Conservation (phyloP, 1,140 invertebrate species). For the Drosophila saltans region DNA sequence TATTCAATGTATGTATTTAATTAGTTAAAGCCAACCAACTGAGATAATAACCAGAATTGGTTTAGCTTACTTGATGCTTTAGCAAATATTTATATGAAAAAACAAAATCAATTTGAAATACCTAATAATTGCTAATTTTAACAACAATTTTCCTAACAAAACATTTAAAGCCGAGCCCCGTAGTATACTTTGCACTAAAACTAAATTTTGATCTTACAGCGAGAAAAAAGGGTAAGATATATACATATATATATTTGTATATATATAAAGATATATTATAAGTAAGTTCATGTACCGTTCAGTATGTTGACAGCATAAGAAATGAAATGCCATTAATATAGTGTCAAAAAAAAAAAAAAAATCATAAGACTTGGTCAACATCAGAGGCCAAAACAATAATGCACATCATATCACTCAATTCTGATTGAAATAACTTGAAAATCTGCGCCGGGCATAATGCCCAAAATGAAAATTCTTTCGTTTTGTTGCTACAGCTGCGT, state of each 20-base stretch:
- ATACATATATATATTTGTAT: no score
- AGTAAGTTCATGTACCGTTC: slow-evolving; percentile 42
- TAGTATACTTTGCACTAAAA: slow-evolving; percentile 64
- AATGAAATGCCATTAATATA: slow-evolving; percentile 51
- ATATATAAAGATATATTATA: slow-evolving; percentile 35
- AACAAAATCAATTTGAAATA: slow-evolving; percentile 39
- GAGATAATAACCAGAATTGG: slow-evolving; percentile 31
- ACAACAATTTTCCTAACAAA: slow-evolving; percentile 68
- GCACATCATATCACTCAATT: slow-evolving; percentile 25
- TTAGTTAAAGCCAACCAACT: slow-evolving; percentile 21
- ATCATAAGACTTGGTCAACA: slow-evolving; percentile 35
- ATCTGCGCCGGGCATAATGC: slow-evolving; percentile 56
- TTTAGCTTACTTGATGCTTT: slow-evolving; percentile 46
- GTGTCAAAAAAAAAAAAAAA: slow-evolving; percentile 6
- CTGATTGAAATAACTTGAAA: slow-evolving; percentile 1
- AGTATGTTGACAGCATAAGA: slow-evolving; percentile 56
- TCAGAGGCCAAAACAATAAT: slow-evolving; percentile 42
- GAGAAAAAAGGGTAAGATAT: background rate
- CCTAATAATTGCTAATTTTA: slow-evolving; percentile 78
- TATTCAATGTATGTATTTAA: background rate
- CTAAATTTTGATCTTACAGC: slow-evolving; percentile 48
- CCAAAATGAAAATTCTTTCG: slow-evolving; percentile 38
- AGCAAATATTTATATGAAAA: slow-evolving; percentile 39
- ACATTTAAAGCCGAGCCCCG: slow-evolving; percentile 25
- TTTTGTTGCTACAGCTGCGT: slow-evolving; percentile 27